Percentiles rank a stretch among this genome's conserved stretches.
phyloP scores from a whole-genome alignment of 2,888 invertebrate genomes.

The Cabera pusaria region DNA sequence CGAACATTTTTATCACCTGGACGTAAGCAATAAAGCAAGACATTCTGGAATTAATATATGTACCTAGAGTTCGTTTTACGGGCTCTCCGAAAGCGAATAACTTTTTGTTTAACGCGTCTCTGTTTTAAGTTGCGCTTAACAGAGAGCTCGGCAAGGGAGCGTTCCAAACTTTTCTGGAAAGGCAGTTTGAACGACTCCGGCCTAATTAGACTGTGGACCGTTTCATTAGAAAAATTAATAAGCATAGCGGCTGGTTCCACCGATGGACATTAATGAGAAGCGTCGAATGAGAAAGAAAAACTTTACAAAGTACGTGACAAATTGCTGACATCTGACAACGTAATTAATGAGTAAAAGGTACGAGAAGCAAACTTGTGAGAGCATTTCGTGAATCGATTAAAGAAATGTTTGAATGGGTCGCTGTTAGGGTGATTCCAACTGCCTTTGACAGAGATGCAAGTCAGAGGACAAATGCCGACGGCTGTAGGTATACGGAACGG shows the following conservation, averaged over 20 bases:
- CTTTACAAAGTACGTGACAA: slow-evolving; percentile 42
- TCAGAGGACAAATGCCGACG: slow-evolving; percentile 9
- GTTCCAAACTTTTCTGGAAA: slow-evolving; percentile 62
- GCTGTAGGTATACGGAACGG: slow-evolving; percentile 3
- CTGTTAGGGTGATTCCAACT: background rate
- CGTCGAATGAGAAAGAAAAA: slow-evolving; percentile 40
- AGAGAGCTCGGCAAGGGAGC: slow-evolving; percentile 54
- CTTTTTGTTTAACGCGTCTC: slow-evolving; percentile 55
- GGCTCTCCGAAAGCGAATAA: slow-evolving; percentile 43
- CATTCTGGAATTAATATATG: slow-evolving; percentile 35
- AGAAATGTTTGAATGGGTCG: slow-evolving; percentile 1
- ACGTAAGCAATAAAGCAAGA: slow-evolving; percentile 35
- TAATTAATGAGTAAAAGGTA: slow-evolving; percentile 23
- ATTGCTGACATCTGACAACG: slow-evolving; percentile 32
- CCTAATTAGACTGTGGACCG: slow-evolving; percentile 54
- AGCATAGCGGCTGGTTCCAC: slow-evolving; percentile 40
- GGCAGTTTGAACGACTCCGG: slow-evolving; percentile 48
- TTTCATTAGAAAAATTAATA: slow-evolving; percentile 66
- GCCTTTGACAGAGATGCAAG: slow-evolving; percentile 18
- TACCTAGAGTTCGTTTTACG: slow-evolving; percentile 33
- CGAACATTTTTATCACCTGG: slow-evolving; percentile 26
- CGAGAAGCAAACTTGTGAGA: background rate
- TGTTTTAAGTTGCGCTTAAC: slow-evolving; percentile 57
- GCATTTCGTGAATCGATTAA: slow-evolving; percentile 9
- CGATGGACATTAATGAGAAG: slow-evolving; percentile 42